These are phyloP conservation scores for Seriola aureovittata DNA, from an alignment of 2,113 vertebrate genomes.

Conservation along the genomic window DNA sequence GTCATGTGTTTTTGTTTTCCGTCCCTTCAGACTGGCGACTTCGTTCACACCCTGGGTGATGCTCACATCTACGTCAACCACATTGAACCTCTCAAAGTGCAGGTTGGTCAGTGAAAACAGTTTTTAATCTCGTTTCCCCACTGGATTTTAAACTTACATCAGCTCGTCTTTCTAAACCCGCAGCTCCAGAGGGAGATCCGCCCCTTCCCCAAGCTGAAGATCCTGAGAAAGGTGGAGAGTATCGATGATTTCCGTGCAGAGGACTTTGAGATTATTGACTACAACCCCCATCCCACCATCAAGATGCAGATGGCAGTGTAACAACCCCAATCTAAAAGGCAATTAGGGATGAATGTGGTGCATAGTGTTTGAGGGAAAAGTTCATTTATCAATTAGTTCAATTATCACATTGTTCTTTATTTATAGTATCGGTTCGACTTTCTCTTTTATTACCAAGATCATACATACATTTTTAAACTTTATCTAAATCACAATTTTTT, in stretches of 20 bases:
- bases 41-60: conserved; percentile 96
- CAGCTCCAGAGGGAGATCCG: conserved; percentile 94
- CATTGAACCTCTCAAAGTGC: conserved; percentile 90
- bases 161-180: conserved; percentile 8
- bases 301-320: conserved; percentile 98
- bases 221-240: conserved; percentile 89
- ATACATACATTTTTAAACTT: neutral
- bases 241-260: conserved; percentile 91
- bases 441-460: neutral
- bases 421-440: neutral
- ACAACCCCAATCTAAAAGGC: neutral
- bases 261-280: conserved; percentile 93
- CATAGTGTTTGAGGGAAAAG: neutral
- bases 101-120: conserved; percentile 81
- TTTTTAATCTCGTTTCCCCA: accelerated
- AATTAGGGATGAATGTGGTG: neutral
- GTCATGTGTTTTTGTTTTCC: neutral
- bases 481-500: neutral
- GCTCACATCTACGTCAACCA: conserved; percentile 96
- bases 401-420: neutral
- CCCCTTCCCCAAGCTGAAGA: conserved; percentile 93
- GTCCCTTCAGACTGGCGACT: conserved; percentile 90
- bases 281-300: conserved; percentile 93
- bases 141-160: neutral
- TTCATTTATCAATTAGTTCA: neutral